Conservation (phyloP, 2,113 vertebrate genomes). For the Phasianus colchicus region DNA sequence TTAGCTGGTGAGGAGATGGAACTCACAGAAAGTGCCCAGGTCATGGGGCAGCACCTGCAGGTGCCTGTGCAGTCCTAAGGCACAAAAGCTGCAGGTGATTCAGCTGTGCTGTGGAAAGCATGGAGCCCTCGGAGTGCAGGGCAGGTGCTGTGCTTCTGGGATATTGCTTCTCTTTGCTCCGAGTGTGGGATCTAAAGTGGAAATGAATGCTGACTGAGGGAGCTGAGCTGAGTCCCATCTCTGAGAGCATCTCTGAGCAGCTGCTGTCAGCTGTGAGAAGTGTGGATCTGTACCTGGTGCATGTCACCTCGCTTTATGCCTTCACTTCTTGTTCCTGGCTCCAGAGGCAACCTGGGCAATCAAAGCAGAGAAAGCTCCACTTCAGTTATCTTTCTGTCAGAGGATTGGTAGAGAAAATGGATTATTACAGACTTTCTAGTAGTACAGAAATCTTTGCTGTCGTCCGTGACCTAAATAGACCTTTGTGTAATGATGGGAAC, state of each 20-base stretch:
- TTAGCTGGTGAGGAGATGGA: background rate
- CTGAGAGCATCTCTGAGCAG: background rate
- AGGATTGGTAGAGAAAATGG: slow-evolving; percentile 14
- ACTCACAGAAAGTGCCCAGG: slow-evolving; percentile 10
- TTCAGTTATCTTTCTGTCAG: background rate
- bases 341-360: background rate
- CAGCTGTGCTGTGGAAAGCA: background rate
- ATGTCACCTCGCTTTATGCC: rapidly evolving
- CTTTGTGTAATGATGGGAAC: slow-evolving; percentile 21
- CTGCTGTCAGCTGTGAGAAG: background rate
- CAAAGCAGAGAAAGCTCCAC: background rate
- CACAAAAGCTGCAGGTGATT: background rate
- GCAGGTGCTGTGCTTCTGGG: background rate
- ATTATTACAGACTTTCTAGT: slow-evolving; percentile 12
- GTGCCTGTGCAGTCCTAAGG: background rate
- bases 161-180: background rate
- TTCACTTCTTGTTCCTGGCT: background rate
- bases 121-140: background rate
- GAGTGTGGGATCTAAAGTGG: background rate
- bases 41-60: background rate
- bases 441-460: background rate
- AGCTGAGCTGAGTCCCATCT: background rate
- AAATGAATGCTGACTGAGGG: background rate
- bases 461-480: background rate
- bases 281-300: background rate